These are phyloP conservation scores for Malurus elegans DNA, from an alignment of 2,113 vertebrate species.

Conservation along the genomic window DNA sequence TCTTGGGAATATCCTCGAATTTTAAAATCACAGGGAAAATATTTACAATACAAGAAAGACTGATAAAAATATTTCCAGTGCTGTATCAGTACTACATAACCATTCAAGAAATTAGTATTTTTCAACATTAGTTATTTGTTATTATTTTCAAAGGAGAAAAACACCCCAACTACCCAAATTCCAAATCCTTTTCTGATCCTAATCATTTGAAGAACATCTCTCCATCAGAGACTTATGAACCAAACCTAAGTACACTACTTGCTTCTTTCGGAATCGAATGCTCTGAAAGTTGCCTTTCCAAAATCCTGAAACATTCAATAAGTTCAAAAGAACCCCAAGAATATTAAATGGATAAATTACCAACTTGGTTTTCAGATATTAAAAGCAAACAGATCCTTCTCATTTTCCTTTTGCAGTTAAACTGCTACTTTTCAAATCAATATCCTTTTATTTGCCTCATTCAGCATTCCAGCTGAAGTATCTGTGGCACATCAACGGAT, in stretches of 20 bases:
- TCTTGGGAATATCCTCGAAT: neutral
- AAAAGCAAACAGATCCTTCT: neutral
- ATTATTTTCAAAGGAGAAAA: neutral
- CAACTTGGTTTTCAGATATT: neutral
- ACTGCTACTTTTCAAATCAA: neutral
- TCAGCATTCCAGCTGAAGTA: neutral
- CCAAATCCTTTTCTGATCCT: neutral
- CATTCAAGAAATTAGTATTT: neutral
- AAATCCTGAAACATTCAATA: neutral
- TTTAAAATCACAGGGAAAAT: neutral
- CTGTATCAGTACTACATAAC: fast-evolving
- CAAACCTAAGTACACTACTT: neutral
- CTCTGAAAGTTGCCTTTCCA: neutral
- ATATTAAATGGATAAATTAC: neutral
- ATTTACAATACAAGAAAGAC: neutral
- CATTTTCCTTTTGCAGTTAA: neutral
- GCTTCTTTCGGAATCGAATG: neutral
- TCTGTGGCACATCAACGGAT: neutral
- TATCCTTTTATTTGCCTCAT: neutral
- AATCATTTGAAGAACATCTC: neutral
- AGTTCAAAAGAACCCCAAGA: neutral
- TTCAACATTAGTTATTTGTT: neutral
- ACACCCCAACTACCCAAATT: neutral
- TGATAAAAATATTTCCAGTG: neutral
- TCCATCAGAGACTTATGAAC: neutral